Percentiles rank a stretch among this genome's conserved stretches.
Evolutionary conservation across 35 echinoderm and acorn worm genomes (phyloP).

Genomic region (Ophioderma brevispina): DNA sequence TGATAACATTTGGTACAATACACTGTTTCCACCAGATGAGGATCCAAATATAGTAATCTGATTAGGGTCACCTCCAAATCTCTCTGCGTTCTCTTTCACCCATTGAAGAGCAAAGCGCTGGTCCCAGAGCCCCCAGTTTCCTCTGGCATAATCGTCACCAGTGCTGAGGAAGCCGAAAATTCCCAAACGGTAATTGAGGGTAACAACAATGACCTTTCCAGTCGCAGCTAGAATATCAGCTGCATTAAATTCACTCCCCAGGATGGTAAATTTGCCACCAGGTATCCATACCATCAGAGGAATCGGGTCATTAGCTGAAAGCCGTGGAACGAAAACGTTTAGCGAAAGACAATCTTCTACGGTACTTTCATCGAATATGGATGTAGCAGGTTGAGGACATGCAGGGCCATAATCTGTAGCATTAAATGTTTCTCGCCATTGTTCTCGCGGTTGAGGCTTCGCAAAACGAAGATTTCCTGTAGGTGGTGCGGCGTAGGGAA

Average conservation of each 20-base stretch:
- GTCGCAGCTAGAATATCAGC: conserved; percentile 15
- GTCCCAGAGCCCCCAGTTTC: conserved; percentile 84
- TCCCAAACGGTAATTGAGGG: conserved; percentile 77
- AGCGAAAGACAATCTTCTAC: conserved; percentile 78
- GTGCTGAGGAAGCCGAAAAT: conserved; percentile 76
- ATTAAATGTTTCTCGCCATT: conserved; percentile 47
- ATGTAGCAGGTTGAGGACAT: not conserved
- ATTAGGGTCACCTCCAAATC: conserved; percentile 69
- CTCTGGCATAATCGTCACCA: conserved; percentile 36
- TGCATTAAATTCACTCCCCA: not conserved
- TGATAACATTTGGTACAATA: conserved; percentile 17
- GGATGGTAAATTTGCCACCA: not conserved
- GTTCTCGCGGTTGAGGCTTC: conserved; percentile 51
- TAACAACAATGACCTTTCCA: conserved; percentile 61
- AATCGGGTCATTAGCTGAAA: conserved; percentile 22
- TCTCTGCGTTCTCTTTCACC: conserved; percentile 74
- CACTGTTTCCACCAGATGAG: conserved; percentile 72
- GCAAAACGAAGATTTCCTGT: conserved; percentile 55
- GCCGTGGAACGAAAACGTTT: conserved; percentile 56
- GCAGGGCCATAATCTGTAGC: conserved; percentile 26
- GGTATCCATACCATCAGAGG: conserved; percentile 71
- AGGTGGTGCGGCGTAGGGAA: conserved; percentile 85
- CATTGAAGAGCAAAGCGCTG: conserved; percentile 68
- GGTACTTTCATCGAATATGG: not conserved
- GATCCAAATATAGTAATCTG: conserved; percentile 74